These are phyloP conservation scores for Spizella passerina DNA, from an alignment of 2,797 vertebrate species.

Conservation along the genomic window DNA sequence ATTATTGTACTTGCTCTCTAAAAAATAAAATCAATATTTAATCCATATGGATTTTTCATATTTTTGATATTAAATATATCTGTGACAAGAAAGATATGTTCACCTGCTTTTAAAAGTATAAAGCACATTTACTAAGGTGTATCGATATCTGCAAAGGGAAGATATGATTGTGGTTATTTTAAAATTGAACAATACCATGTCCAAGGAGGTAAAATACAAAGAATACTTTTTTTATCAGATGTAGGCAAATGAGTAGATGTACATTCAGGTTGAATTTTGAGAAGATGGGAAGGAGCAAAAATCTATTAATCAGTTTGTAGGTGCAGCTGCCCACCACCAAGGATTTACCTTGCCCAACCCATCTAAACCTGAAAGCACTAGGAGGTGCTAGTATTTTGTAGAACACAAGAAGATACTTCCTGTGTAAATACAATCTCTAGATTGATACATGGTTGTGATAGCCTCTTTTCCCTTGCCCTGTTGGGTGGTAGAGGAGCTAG, in stretches of 20 bases:
- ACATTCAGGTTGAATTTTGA: background rate
- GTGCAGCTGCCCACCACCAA: background rate
- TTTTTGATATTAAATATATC: conserved; percentile 50
- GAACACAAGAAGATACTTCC: background rate
- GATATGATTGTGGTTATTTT: background rate
- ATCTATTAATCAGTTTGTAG: background rate
- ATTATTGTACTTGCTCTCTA: conserved; percentile 71
- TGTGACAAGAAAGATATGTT: background rate
- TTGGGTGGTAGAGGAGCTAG: background rate
- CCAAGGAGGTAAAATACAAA: background rate
- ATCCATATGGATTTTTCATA: conserved; percentile 50
- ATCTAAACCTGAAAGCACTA: background rate
- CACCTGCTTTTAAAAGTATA: background rate
- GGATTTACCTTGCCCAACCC: background rate
- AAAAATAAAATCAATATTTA: conserved; percentile 70
- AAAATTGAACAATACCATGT: background rate
- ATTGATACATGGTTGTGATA: background rate
- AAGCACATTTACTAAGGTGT: background rate
- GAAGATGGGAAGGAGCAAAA: background rate
- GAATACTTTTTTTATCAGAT: background rate
- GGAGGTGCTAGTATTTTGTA: background rate
- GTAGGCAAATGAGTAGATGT: background rate
- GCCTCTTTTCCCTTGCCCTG: background rate
- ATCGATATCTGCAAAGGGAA: background rate
- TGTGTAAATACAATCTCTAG: background rate